A percentile compares a stretch with the other conserved stretches of the same genome.
These are phyloP conservation scores for Drosophila ercepeae DNA, from an alignment of 1,140 invertebrate genomes.

Conservation along the genomic window DNA sequence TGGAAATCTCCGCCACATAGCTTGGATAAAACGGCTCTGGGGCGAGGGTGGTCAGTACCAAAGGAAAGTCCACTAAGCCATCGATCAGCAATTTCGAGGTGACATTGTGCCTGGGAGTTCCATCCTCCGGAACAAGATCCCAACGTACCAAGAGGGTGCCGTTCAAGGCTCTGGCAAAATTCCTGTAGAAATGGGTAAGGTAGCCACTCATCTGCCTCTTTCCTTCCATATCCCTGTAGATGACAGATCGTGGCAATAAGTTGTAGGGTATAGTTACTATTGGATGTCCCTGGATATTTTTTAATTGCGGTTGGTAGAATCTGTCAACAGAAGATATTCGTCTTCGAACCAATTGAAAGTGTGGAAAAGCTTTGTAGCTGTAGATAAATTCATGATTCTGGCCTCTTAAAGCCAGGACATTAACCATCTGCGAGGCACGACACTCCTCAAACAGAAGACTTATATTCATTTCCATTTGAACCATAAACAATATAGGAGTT, in stretches of 20 bases:
- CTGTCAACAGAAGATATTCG: neutral
- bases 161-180: slow-evolving; percentile 44
- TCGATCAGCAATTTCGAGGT: neutral
- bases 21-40: slow-evolving; percentile 3
- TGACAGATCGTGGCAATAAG: slow-evolving; percentile 38
- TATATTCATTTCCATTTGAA: neutral
- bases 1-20: slow-evolving; percentile 35
- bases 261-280: slow-evolving; percentile 40
- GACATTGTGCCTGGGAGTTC: neutral
- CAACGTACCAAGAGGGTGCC: slow-evolving; percentile 22
- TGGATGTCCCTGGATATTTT: slow-evolving; percentile 28
- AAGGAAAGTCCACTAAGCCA: slow-evolving; percentile 37
- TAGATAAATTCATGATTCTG: slow-evolving; percentile 21
- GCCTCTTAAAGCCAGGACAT: slow-evolving; percentile 39
- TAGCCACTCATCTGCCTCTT: slow-evolving; percentile 41
- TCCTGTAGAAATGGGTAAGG: slow-evolving; percentile 25
- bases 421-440: slow-evolving; percentile 40
- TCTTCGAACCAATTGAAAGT: slow-evolving; percentile 13
- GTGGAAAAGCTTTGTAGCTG: slow-evolving; percentile 54
- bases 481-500: slow-evolving; percentile 31
- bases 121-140: slow-evolving; percentile 4
- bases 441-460: slow-evolving; percentile 31
- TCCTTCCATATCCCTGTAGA: slow-evolving; percentile 32
- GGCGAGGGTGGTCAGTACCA: slow-evolving; percentile 12
- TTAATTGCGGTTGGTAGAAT: slow-evolving; percentile 33